Evolutionary conservation across 2,113 vertebrate species (phyloP).

Genomic region (Chaetodon trifascialis): DNA sequence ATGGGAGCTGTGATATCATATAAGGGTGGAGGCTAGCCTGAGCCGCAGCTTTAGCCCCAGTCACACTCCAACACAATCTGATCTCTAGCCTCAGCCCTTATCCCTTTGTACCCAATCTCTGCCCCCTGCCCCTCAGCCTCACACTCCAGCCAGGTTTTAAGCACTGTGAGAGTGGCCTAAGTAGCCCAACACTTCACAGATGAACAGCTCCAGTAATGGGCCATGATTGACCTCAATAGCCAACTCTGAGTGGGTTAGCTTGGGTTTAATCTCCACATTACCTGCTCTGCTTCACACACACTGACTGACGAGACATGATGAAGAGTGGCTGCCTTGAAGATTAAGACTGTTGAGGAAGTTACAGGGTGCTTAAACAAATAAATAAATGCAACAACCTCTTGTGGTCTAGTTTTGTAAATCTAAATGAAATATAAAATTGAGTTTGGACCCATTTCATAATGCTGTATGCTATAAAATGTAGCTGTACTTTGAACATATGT

Average conservation of each 20-base stretch:
- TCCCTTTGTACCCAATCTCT: conserved; percentile 39
- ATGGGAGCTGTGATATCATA: conserved; percentile 61
- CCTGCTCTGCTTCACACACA: conserved; percentile 69
- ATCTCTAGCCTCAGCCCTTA: conserved; percentile 30
- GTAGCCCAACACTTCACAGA: conserved; percentile 80
- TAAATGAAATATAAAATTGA: neutral
- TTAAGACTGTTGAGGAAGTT: conserved; percentile 49
- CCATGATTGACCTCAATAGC: conserved; percentile 76
- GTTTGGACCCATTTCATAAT: neutral
- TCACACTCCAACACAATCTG: conserved; percentile 47
- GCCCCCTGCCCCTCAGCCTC: conserved; percentile 55
- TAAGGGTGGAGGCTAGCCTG: conserved; percentile 38
- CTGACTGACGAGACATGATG: conserved; percentile 60
- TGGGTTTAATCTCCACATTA: conserved; percentile 77
- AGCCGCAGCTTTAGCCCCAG: conserved; percentile 41
- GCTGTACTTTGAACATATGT: neutral
- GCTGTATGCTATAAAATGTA: neutral
- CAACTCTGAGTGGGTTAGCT: conserved; percentile 64
- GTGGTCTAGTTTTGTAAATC: neutral
- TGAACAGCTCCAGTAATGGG: conserved; percentile 80
- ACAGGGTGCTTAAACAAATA: conserved; percentile 53
- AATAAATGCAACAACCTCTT: conserved; percentile 32
- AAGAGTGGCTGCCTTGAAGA: conserved; percentile 41
- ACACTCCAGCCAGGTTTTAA: conserved; percentile 68
- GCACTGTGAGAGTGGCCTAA: conserved; percentile 81